Evolutionary conservation across 2,113 vertebrate species (phyloP).

Genomic region (Lophura nycthemera): DNA sequence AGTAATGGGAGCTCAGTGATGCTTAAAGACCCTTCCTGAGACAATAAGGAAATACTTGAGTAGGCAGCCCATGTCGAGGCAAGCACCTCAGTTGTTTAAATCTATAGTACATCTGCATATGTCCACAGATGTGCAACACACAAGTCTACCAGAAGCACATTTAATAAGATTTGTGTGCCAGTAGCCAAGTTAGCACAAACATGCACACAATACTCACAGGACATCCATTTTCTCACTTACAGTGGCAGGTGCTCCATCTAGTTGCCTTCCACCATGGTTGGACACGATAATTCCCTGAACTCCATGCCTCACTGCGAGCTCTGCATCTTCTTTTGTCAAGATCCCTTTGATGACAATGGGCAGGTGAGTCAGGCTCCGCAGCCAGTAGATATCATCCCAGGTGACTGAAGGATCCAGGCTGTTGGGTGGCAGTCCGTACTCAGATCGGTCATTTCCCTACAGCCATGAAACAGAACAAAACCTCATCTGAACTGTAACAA

Average conservation of each 20-base stretch:
- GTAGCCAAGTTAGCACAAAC: neutral
- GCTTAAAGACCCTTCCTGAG: neutral
- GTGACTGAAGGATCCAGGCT: slow-evolving; percentile 85
- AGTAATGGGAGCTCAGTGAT: neutral
- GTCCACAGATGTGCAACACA: neutral
- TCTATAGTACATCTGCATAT: neutral
- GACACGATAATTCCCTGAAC: slow-evolving; percentile 94
- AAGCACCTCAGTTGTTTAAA: neutral
- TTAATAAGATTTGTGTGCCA: accelerated
- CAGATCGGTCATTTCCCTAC: slow-evolving; percentile 72
- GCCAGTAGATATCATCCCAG: slow-evolving; percentile 92
- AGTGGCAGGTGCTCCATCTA: slow-evolving; percentile 90
- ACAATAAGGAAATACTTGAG: neutral
- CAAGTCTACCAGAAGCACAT: neutral
- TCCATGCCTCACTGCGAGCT: slow-evolving; percentile 89
- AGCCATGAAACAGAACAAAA: neutral
- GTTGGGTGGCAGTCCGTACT: slow-evolving; percentile 80
- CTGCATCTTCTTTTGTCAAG: slow-evolving; percentile 94
- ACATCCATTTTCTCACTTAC: slow-evolving; percentile 69
- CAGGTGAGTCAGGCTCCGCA: slow-evolving; percentile 87
- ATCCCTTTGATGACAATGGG: slow-evolving; percentile 97
- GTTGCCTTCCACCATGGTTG: slow-evolving; percentile 94
- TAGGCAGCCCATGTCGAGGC: neutral
- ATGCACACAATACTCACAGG: accelerated
- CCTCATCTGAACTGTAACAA: neutral